A percentile compares a stretch with the other conserved stretches of the same genome.
These are phyloP conservation scores for Tribolium madens DNA, from an alignment of 1,140 invertebrate species.

Conservation along the genomic window DNA sequence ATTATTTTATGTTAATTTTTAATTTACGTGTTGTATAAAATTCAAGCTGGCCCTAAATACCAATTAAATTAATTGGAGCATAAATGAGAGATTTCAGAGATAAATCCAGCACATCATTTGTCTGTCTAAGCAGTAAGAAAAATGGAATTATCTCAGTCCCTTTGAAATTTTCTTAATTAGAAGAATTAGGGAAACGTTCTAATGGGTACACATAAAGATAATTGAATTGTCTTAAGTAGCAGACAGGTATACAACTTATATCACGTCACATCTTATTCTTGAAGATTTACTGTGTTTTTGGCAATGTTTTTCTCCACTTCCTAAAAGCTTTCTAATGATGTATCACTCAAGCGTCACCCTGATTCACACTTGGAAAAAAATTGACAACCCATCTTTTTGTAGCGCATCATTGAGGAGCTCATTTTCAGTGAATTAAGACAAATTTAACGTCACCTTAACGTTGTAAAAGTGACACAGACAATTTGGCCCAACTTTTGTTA, in stretches of 20 bases:
- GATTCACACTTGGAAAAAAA: slow-evolving; percentile 13
- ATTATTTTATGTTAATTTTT: background rate
- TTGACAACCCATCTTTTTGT: slow-evolving; percentile 22
- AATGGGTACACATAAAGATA: slow-evolving; percentile 26
- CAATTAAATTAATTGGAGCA: background rate
- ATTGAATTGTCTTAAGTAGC: slow-evolving; percentile 13
- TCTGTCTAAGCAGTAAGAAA: background rate
- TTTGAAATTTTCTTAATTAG: background rate
- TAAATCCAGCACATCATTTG: background rate
- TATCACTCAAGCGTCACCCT: slow-evolving; percentile 21
- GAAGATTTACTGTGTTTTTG: background rate
- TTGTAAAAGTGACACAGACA: background rate
- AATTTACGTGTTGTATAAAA: too few species aligned
- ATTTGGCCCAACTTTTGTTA: background rate
- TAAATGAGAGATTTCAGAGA: background rate
- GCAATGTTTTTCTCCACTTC: background rate
- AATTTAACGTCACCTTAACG: slow-evolving; percentile 17
- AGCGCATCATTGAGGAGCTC: slow-evolving; percentile 10
- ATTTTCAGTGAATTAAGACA: slow-evolving; percentile 32
- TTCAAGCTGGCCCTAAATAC: background rate
- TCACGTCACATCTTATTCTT: slow-evolving; percentile 10
- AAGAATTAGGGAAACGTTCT: background rate
- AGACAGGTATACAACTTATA: background rate
- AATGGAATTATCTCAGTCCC: background rate
- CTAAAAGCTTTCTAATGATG: slow-evolving; percentile 31